Conservation (phyloP, 2,797 vertebrate species). For the Caiman crocodilus region DNA sequence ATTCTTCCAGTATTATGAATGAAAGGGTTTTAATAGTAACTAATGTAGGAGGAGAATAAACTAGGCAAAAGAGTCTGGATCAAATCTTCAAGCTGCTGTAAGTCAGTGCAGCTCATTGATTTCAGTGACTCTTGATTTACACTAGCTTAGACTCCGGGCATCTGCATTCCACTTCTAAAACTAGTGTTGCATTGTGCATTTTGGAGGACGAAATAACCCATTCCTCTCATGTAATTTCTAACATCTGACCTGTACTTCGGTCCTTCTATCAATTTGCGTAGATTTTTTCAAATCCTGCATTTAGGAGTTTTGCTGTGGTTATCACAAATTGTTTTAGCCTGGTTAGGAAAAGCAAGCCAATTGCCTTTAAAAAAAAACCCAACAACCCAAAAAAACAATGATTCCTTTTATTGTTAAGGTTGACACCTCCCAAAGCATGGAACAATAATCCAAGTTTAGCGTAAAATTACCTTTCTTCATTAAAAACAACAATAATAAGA, state of each 20-base stretch:
- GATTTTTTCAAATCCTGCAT: background rate
- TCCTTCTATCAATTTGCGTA: background rate
- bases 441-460: constrained; percentile 48
- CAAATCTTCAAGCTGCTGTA: background rate
- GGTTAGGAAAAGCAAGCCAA: background rate
- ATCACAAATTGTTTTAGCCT: background rate
- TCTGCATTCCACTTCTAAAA: background rate
- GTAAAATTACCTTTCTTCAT: constrained; percentile 79
- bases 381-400: no score
- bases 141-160: background rate
- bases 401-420: background rate
- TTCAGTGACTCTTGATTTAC: background rate
- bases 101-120: background rate
- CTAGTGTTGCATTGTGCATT: background rate
- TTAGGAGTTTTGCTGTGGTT: background rate
- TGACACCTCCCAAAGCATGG: constrained; percentile 9
- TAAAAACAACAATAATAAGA: constrained; percentile 33
- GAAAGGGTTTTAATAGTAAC: background rate
- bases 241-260: background rate
- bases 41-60: background rate
- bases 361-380: background rate
- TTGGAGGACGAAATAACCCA: background rate
- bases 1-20: background rate
- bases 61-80: accelerated
- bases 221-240: background rate